Conservation (phyloP, 2,113 vertebrate genomes). For the Alligator sinensis region DNA sequence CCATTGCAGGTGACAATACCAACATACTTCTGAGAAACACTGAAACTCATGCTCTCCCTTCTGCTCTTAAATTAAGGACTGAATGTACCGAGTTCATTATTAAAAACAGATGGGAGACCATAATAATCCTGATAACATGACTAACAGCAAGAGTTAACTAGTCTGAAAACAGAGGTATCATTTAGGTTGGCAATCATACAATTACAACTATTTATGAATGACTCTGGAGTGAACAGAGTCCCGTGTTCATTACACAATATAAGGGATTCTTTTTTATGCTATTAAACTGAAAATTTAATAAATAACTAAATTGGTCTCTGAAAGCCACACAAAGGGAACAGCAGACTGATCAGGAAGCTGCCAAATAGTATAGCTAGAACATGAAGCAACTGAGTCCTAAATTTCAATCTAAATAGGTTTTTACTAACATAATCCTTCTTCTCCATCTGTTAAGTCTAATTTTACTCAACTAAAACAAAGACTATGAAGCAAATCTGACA, state of each 20-base stretch:
- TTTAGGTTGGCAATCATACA: neutral
- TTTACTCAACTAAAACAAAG: accelerated
- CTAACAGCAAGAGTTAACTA: neutral
- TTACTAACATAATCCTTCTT: neutral
- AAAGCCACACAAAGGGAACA: neutral
- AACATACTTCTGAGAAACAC: neutral
- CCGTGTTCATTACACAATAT: neutral
- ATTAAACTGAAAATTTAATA: neutral
- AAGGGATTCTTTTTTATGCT: neutral
- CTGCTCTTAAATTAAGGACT: neutral
- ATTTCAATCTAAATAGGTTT: neutral
- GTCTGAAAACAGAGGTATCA: neutral
- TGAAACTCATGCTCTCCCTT: neutral
- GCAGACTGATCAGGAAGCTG: neutral
- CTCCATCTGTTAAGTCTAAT: neutral
- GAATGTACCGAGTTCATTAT: neutral
- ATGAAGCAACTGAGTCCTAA: neutral
- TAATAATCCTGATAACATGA: neutral
- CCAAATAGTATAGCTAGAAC: neutral
- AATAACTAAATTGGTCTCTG: neutral
- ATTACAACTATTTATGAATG: neutral
- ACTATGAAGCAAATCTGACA: neutral
- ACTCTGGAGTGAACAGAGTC: neutral
- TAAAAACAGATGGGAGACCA: neutral
- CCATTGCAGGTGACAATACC: neutral